Percentiles rank a stretch among this genome's conserved stretches.
Conservation (phyloP, 2,113 vertebrate genomes). For the Peromyscus leucopus region DNA sequence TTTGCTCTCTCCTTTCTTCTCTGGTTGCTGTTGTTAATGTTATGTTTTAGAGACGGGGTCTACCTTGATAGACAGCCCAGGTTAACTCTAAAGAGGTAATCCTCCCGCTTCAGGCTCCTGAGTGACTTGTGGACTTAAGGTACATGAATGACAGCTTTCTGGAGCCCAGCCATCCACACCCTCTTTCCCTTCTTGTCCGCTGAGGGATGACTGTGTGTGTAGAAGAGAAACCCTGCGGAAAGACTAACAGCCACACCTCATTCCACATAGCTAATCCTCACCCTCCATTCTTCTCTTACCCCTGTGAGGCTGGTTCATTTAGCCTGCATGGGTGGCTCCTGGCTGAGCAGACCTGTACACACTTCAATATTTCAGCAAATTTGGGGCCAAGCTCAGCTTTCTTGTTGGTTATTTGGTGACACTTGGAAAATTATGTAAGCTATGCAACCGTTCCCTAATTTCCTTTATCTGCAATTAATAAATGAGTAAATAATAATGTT, state of each 20-base stretch:
- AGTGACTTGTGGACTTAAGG: too few relatives aligned
- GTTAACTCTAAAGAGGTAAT: neutral
- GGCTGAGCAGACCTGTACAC: neutral
- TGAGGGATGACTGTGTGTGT: neutral
- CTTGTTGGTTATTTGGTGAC: conserved; percentile 7
- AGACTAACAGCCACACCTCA: neutral
- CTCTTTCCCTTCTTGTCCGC: neutral
- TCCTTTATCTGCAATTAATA: neutral
- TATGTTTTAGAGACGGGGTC: neutral
- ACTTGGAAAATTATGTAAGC: neutral
- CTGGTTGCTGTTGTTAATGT: neutral
- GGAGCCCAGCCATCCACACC: neutral
- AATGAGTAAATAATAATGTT: neutral
- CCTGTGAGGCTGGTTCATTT: neutral
- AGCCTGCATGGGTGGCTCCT: neutral
- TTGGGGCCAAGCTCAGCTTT: neutral
- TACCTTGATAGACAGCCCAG: neutral
- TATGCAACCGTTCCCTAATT: neutral
- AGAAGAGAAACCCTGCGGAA: neutral
- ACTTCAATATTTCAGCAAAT: neutral
- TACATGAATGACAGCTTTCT: neutral
- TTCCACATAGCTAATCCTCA: rapidly evolving
- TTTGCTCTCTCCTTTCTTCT: neutral
- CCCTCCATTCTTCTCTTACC: too few relatives aligned
- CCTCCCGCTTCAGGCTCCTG: neutral